Evolutionary conservation across 2,113 vertebrate species (phyloP).

Genomic region (Desmodus rotundus): DNA sequence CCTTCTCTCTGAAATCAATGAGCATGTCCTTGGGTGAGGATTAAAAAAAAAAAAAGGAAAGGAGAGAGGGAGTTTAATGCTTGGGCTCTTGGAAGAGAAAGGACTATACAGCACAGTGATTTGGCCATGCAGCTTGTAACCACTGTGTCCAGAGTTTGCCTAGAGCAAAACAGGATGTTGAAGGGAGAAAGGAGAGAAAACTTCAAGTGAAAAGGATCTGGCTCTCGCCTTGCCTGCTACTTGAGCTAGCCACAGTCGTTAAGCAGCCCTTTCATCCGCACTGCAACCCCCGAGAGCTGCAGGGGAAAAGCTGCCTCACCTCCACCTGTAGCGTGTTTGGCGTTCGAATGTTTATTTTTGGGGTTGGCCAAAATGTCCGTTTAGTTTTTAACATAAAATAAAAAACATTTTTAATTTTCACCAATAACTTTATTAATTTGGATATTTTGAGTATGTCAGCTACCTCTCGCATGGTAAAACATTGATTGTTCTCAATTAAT

Average conservation of each 20-base stretch:
- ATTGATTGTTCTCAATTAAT: no score
- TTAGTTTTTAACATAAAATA: no score
- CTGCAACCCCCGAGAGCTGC: background rate
- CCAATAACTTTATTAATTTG: no score
- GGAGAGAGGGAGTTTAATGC: background rate
- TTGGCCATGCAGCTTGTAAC: background rate
- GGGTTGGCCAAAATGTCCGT: no score
- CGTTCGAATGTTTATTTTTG: background rate
- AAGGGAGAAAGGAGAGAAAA: background rate
- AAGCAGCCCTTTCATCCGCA: background rate
- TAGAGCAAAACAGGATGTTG: background rate
- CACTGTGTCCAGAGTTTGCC: background rate
- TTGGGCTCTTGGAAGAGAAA: background rate
- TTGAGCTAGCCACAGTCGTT: no score
- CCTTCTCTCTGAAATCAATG: no score
- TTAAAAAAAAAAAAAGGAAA: background rate
- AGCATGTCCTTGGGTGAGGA: no score
- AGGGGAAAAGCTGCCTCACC: no score
- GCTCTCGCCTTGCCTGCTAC: background rate
- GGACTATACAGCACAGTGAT: background rate
- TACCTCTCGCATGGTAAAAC: no score
- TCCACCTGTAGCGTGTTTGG: background rate
- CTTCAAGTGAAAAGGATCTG: background rate
- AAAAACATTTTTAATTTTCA: no score
- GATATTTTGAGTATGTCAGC: no score